Percentiles rank a stretch among this genome's conserved stretches.
Evolutionary conservation across 1,140 invertebrate species (phyloP).

Genomic region (Brachionus koreanus): DNA sequence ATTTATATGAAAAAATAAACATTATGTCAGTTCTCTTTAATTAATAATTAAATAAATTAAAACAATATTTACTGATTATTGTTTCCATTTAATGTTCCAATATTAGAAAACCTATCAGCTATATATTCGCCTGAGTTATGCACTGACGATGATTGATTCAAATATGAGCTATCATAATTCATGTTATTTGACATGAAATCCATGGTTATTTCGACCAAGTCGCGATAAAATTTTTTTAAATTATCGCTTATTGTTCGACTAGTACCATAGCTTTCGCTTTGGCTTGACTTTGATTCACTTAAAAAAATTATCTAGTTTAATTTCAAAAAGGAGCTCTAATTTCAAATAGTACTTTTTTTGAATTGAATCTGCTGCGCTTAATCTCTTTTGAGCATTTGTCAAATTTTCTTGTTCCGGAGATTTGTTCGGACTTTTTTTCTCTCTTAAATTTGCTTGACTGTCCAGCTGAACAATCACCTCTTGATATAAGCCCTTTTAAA

Average conservation of each 20-base stretch:
- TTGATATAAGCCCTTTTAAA: slow-evolving; percentile 31
- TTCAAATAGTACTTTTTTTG: background rate
- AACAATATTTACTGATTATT: background rate
- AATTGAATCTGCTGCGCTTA: background rate
- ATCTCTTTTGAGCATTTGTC: background rate
- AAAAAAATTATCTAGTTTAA: background rate
- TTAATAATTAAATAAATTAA: background rate
- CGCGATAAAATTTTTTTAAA: background rate
- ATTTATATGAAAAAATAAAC: no score
- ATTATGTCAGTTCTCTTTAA: no score
- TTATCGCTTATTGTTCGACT: background rate
- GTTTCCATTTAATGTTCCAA: background rate
- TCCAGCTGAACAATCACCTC: slow-evolving; percentile 31
- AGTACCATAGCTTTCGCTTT: background rate
- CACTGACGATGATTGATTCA: background rate
- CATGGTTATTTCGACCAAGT: slow-evolving; percentile 37
- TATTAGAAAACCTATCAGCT: background rate
- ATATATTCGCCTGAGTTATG: slow-evolving; percentile 16
- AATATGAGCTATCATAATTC: background rate
- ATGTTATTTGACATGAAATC: slow-evolving; percentile 43
- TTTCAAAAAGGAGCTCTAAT: background rate
- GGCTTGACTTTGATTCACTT: background rate
- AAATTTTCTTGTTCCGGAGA: background rate
- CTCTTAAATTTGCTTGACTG: background rate
- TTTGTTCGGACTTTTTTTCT: slow-evolving; percentile 15